Conservation (phyloP, 53 echinoderm and acorn worm genomes). For the Pentamera pediparva region DNA sequence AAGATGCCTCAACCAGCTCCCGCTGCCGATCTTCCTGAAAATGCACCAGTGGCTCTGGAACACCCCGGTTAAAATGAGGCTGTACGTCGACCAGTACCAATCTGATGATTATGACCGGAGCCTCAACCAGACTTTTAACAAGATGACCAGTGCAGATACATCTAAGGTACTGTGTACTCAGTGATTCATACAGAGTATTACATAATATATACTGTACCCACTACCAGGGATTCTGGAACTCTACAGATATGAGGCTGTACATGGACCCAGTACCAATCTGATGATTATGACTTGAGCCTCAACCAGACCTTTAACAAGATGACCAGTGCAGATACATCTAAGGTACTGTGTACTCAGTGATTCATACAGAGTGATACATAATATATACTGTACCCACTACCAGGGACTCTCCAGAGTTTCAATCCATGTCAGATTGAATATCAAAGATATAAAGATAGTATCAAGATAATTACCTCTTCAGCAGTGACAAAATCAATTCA, state of each 20-base stretch:
- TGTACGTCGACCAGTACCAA: not conserved
- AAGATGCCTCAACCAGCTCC: constrained; percentile 1
- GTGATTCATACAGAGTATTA: no score
- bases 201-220: no score
- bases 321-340: not conserved
- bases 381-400: no score
- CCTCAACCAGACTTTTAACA: constrained; percentile 11
- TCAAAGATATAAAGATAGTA: no score
- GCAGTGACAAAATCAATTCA: no score
- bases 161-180: no score
- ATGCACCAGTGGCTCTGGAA: constrained; percentile 19
- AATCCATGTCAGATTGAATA: no score
- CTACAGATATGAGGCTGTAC: not conserved
- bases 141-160: not conserved
- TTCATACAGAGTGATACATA: no score
- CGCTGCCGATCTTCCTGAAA: constrained; percentile 8
- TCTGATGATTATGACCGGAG: not conserved
- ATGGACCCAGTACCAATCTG: not conserved
- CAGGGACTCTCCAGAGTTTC: constrained; percentile 3
- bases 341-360: no score
- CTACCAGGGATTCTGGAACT: constrained; percentile 9
- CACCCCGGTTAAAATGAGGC: not conserved
- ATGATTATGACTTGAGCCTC: not conserved
- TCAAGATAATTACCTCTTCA: no score
- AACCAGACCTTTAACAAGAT: constrained; percentile 14